Percentiles rank a stretch among this genome's conserved stretches.
Conservation (phyloP, 1,140 invertebrate species). For the Cyrtorhinus lividipennis region DNA sequence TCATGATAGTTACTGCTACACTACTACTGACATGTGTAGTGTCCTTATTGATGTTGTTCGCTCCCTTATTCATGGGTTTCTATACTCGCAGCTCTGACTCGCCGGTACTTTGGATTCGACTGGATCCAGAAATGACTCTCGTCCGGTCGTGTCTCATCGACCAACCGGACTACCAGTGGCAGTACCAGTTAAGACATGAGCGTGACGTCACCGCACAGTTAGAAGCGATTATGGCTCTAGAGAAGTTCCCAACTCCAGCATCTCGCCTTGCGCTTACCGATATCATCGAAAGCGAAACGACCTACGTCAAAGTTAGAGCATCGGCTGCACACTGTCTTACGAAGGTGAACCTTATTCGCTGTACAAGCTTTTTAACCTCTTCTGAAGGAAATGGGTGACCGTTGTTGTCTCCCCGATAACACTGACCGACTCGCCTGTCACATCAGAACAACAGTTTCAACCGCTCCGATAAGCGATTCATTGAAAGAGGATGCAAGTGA, state of each 20-base stretch:
- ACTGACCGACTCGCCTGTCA: background rate
- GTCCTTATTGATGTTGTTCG: background rate
- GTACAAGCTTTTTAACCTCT: slow-evolving; percentile 18
- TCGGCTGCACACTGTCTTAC: slow-evolving; percentile 78
- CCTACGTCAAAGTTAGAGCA: slow-evolving; percentile 73
- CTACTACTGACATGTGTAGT: too few relatives aligned
- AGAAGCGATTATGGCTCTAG: slow-evolving; percentile 78
- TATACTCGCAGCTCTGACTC: slow-evolving; percentile 58
- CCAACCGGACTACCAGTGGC: slow-evolving; percentile 98
- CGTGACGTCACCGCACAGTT: slow-evolving; percentile 89
- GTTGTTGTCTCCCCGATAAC: background rate
- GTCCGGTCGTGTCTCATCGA: slow-evolving; percentile 78
- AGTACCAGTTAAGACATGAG: slow-evolving; percentile 93
- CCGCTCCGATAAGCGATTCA: too few relatives aligned
- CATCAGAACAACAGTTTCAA: too few relatives aligned
- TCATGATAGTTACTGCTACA: too few relatives aligned
- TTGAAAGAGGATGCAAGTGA: too few relatives aligned
- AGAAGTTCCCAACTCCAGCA: slow-evolving; percentile 70
- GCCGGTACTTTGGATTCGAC: slow-evolving; percentile 93
- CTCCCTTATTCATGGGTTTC: background rate
- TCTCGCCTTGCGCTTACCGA: slow-evolving; percentile 80
- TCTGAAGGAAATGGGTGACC: background rate
- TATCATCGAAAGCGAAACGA: slow-evolving; percentile 87
- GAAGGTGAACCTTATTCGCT: too few relatives aligned
- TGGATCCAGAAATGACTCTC: slow-evolving; percentile 95